Conservation (phyloP, 1,140 invertebrate species). For the Drosophila nannoptera region DNA sequence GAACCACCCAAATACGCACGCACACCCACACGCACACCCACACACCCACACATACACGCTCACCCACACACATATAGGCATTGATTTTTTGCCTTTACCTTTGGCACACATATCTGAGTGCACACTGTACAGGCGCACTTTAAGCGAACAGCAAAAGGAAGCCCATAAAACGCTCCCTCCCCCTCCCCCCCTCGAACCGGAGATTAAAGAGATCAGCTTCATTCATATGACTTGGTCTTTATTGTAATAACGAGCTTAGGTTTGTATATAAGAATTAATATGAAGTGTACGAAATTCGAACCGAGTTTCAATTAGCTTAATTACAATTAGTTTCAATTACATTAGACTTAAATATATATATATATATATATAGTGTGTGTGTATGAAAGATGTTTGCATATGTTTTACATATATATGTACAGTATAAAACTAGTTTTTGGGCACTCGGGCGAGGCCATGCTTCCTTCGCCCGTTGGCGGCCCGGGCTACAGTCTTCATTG, state of each 20-base stretch:
- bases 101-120: not conserved
- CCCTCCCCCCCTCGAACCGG: too few species aligned
- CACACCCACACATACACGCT: not conserved
- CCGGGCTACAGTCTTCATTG: constrained; percentile 46
- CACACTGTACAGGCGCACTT: not conserved
- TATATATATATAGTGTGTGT: not conserved
- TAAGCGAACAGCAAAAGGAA: too few species aligned
- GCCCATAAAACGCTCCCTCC: too few species aligned
- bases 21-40: not conserved
- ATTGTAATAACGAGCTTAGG: constrained; percentile 31
- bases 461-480: not conserved
- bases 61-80: not conserved
- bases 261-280: constrained; percentile 19
- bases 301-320: constrained; percentile 10
- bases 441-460: constrained; percentile 17
- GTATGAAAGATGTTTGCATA: constrained; percentile 9
- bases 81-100: constrained; percentile 27
- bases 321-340: too few species aligned
- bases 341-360: not conserved
- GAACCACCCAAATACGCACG: not conserved
- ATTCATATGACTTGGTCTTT: constrained; percentile 69
- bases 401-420: constrained; percentile 16
- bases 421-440: constrained; percentile 26
- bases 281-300: constrained; percentile 18
- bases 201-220: too few species aligned